Base-by-base conservation (phyloP, 1,140 invertebrate genomes). In the Artemia franciscana region DNA sequence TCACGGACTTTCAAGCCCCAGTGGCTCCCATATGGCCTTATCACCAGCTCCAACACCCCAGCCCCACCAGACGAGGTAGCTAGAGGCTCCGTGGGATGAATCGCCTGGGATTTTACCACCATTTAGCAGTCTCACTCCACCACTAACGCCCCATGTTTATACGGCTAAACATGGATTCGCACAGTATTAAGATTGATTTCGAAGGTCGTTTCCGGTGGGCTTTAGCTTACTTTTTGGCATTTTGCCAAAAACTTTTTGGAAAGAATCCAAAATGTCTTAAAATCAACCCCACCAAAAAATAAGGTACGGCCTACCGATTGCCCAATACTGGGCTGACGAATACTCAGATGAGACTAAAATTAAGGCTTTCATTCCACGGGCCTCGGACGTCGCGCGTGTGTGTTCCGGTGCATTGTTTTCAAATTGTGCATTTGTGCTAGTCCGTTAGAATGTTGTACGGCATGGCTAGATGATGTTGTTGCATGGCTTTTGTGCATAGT, bases 41-140 rank as follows among this genome's bases (percentile, higher is more conserved):
- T 63, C 62, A n/a, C 62, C 62, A 23, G 62, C 62, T 28, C 62
- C 62, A 27, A 63, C 62, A 15, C 62, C 62, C 15, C 62, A 63
- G 57, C 62, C 62, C 15, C 62, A 63, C 12, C 56, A 63, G 26
- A 60, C 25, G 56, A 63, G 62, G 28, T 63, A 63, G 62, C 58
- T 57, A 26, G 57, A 26, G 24, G 21, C 26, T 18, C 21, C 51
- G 39, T 51, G 39, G 39, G 39, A 51, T 51, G 39, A 51, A 18
- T 51, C 39, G 39, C 39, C 39, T 12, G 39, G 39, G 12, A 51
- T 51, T 15, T 51, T 51, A 3, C 39, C 39, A 12, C 39, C 39
- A 18, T 51, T 51, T 51, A 51, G 39, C 21, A 51, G 39, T 51
- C 39, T 51, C 39, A 51, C 39, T 1, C 39, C 39, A 18, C 39